Evolutionary conservation across 1,140 invertebrate genomes (phyloP), one percentile per base, ranked within the genome.

Genomic region (Oscheius sp.): DNA sequence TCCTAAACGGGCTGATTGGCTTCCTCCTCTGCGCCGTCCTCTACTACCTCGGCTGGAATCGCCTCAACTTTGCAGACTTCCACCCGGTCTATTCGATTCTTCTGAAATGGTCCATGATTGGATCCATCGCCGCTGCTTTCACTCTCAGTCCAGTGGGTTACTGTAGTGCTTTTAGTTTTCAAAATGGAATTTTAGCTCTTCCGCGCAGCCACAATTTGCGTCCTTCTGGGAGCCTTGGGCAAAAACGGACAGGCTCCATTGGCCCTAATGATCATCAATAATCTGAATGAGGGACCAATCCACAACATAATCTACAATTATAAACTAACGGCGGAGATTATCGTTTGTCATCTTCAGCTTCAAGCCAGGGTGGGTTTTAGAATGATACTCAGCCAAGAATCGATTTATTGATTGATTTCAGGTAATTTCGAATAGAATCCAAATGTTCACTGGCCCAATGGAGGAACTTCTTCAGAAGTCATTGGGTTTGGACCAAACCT

Each of bases 161-260:
- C 3, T 46, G 2, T 1, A 0, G 7, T 23, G 1, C 29, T 1
- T 32, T 35, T 10, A 29, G 34, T 29, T 0, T 23, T 7, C n/a
- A 2, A 28, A 2, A 1, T 0, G 10, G 32, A 2, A 1, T 35
- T 67, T 34, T 36, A 58, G 67, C 58, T 36, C 23, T 71, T 71
- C 35, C 69, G 69, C 23, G 63, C 38, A 34, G 69, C 69, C 31
- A 31, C 64, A 7, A 49, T 71, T 26, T 64, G 58, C 34, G 46
- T 71, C 4, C 36, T 71, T 13, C 35, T 71, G 20, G 69, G 69
- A 1, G 69, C 59, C 7, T 71, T 71, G 20, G 69, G 69, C 23
- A 62, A 71, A 65, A 59, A 71, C 18, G 69, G 69, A 62, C 69
- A 71, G 58, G 69, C 58, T n/a, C 69, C 69, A 15, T 65, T 71